Conservation (phyloP, 2,113 vertebrate genomes). For the Monopterus albus region DNA sequence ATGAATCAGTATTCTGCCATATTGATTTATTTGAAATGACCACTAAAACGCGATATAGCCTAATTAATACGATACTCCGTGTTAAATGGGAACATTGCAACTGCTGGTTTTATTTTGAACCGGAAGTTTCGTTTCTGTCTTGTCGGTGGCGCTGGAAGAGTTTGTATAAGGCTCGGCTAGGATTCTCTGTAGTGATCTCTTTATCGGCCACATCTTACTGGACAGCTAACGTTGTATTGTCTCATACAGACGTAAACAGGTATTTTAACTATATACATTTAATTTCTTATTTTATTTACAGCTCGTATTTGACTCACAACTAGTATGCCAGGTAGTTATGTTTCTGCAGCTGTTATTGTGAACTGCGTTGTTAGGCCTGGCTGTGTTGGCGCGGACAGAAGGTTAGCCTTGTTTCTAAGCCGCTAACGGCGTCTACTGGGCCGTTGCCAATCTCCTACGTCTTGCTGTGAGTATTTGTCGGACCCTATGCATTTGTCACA, state of each 20-base stretch:
- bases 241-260: constrained; percentile 46
- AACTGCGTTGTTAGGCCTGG: constrained; percentile 74
- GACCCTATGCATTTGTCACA: too few species aligned
- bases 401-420: constrained; percentile 52
- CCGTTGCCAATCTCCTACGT: too few species aligned
- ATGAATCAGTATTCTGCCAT: rapidly evolving
- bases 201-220: constrained; percentile 31
- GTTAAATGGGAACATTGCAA: rapidly evolving
- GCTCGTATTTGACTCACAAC: rapidly evolving
- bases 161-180: constrained; percentile 60
- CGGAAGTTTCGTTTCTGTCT: constrained; percentile 46
- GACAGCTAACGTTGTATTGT: constrained; percentile 33
- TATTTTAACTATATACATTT: constrained; percentile 11
- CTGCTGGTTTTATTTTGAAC: constrained; percentile 46
- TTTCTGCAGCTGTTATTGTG: constrained; percentile 11
- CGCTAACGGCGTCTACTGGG: constrained; percentile 45
- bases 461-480: background rate
- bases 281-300: background rate
- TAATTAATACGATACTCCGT: rapidly evolving
- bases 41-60: background rate
- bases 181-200: constrained; percentile 45
- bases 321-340: background rate
- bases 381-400: constrained; percentile 62
- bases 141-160: too few species aligned
- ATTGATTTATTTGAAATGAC: background rate